These are phyloP conservation scores for Daktulosphaira vitifoliae DNA, from an alignment of 1,140 invertebrate genomes.

Conservation along the genomic window DNA sequence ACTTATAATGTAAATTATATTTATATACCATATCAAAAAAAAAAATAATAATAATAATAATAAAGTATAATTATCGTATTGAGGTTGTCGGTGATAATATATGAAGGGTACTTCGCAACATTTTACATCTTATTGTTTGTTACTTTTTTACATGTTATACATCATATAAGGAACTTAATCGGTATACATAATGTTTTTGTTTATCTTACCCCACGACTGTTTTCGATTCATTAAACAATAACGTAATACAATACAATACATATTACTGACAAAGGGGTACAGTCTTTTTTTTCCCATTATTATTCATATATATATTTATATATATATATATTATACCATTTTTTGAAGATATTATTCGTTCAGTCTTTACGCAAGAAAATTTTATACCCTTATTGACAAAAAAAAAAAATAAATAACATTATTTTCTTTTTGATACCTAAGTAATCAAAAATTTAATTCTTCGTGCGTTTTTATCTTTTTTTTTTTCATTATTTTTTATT, in stretches of 20 bases:
- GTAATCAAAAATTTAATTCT: neutral
- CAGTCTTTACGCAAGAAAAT: slow-evolving; percentile 28
- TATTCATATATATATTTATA: too few species aligned
- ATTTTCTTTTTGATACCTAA: neutral
- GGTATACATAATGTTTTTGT: neutral
- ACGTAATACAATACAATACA: neutral
- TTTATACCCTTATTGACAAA: slow-evolving; percentile 15
- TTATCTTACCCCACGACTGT: neutral
- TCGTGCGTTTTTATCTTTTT: slow-evolving; percentile 25
- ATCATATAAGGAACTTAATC: slow-evolving; percentile 28
- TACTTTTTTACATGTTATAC: slow-evolving; percentile 2
- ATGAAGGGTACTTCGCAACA: too few species aligned
- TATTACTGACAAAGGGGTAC: slow-evolving; percentile 19
- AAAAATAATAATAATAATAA: too few species aligned
- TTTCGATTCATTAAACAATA: neutral
- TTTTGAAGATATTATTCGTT: slow-evolving; percentile 29
- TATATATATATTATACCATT: neutral
- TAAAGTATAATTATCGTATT: too few species aligned
- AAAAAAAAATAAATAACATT: neutral
- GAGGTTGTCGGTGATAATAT: too few species aligned
- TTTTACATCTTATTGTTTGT: too few species aligned
- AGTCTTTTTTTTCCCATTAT: slow-evolving; percentile 29
- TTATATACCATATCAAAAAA: neutral
- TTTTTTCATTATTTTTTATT: slow-evolving; percentile 24
- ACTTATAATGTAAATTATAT: slow-evolving; percentile 20